phyloP scores from a whole-genome alignment of 2,797 vertebrate genomes.

The Sebastes goodei region DNA sequence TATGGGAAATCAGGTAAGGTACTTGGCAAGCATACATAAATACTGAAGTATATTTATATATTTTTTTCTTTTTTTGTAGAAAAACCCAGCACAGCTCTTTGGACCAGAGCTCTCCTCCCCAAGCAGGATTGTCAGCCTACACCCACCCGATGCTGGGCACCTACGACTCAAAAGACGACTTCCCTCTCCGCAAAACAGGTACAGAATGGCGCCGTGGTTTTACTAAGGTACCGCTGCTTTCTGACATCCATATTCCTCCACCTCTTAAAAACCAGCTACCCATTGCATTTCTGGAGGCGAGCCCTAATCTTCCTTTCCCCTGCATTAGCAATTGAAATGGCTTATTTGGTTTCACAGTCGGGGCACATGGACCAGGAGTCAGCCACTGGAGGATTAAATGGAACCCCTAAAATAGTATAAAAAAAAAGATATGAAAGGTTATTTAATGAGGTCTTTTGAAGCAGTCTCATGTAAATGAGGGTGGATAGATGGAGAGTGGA shows the following conservation, averaged over 20 bases:
- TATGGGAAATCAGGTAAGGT: neutral
- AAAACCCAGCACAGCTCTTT: slow-evolving; percentile 98
- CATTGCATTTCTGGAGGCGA: neutral
- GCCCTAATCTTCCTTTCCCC: slow-evolving; percentile 19
- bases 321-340: slow-evolving; percentile 22
- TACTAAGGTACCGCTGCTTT: neutral
- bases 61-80: slow-evolving; percentile 71
- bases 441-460: slow-evolving; percentile 4
- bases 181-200: slow-evolving; percentile 98
- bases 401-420: slow-evolving; percentile 6
- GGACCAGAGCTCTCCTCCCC: slow-evolving; percentile 97
- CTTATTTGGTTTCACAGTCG: slow-evolving; percentile 18
- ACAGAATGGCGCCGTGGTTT: slow-evolving; percentile 1
- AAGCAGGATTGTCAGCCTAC: slow-evolving; percentile 91
- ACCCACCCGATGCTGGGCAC: slow-evolving; percentile 93
- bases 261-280: neutral
- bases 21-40: neutral
- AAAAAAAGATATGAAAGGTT: neutral
- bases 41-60: neutral
- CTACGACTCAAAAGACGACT: slow-evolving; percentile 97
- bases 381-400: slow-evolving; percentile 15
- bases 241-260: neutral
- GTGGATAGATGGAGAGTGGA: neutral
- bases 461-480: slow-evolving; percentile 20
- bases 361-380: slow-evolving; percentile 7